Evolutionary conservation across 2,797 vertebrate genomes (phyloP), one percentile per base, ranked within the genome.

Genomic region (Lagodon rhomboides): DNA sequence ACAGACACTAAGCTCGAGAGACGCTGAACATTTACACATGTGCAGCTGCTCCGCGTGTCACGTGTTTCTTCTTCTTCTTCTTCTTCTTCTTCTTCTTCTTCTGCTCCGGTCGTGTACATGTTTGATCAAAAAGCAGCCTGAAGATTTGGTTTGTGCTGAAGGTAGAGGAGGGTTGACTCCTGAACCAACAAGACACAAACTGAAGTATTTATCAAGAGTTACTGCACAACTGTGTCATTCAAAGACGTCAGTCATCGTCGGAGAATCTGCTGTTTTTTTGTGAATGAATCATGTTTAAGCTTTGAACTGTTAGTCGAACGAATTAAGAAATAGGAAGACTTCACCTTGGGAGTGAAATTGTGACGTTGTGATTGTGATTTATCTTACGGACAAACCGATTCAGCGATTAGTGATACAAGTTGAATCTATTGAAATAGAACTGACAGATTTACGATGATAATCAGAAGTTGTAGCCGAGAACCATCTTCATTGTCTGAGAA

Each of bases 1-100:
- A 38, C 62, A 68, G 53, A 73, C 75, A 3, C 73, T 38, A 83
- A 84, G 79, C 87, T 88, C 71, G 80, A 80, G 77, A 68, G 73
- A 47, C 73, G 69, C 50, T 20, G 53, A 68, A 47, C 58, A 73
- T 76, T 46, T 72, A 68, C 68, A 60, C 74, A 51, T 50, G 49
- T 16, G 50, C 84, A 87, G 76, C 83, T 88, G 81, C 68, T 84
- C 18, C 27, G 15, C 69, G 17, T 77, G 77, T 72, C 66, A 44
- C 30, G 6, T 51, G n/a, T 38, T 59, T 44, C 53, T 25, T 68
- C 27, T n/a, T n/a, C n/a, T n/a, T n/a, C n/a, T n/a, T n/a, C n/a
- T n/a, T n/a, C n/a, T n/a, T n/a, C n/a, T n/a, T n/a, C n/a, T n/a
- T n/a, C n/a, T n/a, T n/a, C n/a, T n/a, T n/a, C n/a, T n/a, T n/a